Evolutionary conservation across 2,797 vertebrate genomes (phyloP), one percentile per base, ranked within the genome.

Genomic region (Phaenicophaeus curvirostris): DNA sequence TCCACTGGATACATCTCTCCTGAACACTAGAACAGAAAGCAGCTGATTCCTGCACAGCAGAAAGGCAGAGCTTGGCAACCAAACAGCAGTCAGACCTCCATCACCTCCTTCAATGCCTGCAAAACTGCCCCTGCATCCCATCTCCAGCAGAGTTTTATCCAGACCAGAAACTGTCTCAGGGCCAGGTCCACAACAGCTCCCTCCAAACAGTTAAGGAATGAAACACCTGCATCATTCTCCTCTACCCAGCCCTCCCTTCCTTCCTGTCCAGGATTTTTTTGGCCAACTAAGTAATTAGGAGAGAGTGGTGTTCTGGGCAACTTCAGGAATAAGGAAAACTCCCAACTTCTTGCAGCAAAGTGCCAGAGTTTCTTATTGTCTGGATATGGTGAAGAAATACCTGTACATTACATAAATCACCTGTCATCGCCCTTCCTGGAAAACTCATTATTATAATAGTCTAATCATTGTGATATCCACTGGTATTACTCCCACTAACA

Each of bases 371-470:
- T 53, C 72, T 85, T 85, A 77, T 87, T 50, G 65, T 54, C 27
- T 68, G 20, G 41, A 68, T 72, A 65, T 50, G 78, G 46, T 65
- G 35, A 87, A 83, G n/a, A 93, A 94, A 95, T 53, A 88, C 39
- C 90, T 74, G 35, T 78, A 50, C 15, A 33, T 21, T 62, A 30
- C 61, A 83, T 81, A 87, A 95, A 96, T 91, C 58, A 81, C 50
- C 54, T 69, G 85, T 73, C 90, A 92, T 39, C 66, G 66, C 59
- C 54, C 62, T 91, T 66, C 88, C 54, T 71, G 59, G 58, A 94
- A 95, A 93, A 89, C 39, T 89, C 87, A 69, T 92, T 95, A 93
- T 63, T 93, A 21, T 84, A 95, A 93, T 81, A 91, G 73, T 46
- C 89, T 92, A 91, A 95, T 95, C 59, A 92, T 81, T 69, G 62